Percentiles rank a stretch among this genome's conserved stretches.
Conservation (phyloP, 2,113 vertebrate genomes). For the Chlorodrepanis virens region DNA sequence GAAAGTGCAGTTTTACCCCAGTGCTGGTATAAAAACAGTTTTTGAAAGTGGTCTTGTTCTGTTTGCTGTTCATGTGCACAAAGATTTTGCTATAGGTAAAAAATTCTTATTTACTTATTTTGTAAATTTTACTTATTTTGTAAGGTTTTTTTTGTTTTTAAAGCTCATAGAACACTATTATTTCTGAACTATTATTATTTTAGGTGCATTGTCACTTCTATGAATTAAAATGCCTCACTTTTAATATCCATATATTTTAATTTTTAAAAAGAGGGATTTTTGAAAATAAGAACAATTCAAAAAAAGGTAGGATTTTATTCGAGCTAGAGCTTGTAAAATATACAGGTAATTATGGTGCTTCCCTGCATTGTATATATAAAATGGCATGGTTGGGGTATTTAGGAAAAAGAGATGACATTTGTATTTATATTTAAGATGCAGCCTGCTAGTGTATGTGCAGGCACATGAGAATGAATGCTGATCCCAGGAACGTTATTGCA, state of each 20-base stretch:
- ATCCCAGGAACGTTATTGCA: neutral
- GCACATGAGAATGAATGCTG: neutral
- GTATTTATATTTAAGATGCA: neutral
- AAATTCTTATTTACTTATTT: neutral
- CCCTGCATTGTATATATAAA: neutral
- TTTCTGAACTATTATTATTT: neutral
- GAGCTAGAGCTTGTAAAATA: neutral
- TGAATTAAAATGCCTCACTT: neutral
- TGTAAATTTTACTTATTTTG: neutral
- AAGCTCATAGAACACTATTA: neutral
- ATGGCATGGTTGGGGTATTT: neutral
- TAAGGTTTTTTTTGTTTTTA: neutral
- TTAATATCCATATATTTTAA: neutral
- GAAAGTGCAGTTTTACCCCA: neutral
- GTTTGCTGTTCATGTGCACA: neutral
- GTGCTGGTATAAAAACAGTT: neutral
- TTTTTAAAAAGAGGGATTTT: neutral
- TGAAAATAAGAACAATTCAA: neutral
- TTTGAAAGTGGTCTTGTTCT: neutral
- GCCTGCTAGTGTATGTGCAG: neutral
- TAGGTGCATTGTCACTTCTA: neutral
- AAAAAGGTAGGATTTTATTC: rapidly evolving
- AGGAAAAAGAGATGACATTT: neutral
- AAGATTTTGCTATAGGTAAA: neutral
- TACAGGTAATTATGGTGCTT: neutral